Evolutionary conservation across 2,797 vertebrate species (phyloP).

Genomic region (Premnoplex brunnescens): DNA sequence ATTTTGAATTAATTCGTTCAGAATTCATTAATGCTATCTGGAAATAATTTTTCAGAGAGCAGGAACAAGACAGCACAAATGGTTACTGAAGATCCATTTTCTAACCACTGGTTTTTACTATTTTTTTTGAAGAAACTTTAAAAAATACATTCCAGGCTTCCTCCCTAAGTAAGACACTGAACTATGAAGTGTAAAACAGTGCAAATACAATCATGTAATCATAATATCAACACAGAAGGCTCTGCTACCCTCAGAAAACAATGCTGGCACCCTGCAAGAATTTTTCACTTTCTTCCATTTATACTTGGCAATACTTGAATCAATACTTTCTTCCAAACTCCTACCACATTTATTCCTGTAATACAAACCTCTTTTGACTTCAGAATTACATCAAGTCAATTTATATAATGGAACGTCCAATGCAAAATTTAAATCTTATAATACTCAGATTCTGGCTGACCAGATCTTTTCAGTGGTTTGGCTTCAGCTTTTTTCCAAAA

Average conservation of each 20-base stretch:
- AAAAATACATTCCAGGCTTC: conserved; percentile 36
- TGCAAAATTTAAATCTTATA: not conserved
- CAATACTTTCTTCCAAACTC: conserved; percentile 35
- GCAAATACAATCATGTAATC: conserved; percentile 31
- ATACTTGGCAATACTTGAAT: conserved; percentile 12
- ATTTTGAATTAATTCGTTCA: not conserved
- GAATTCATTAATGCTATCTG: not conserved
- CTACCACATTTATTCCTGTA: conserved; percentile 48
- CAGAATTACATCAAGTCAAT: not conserved
- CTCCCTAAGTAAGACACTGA: conserved; percentile 1
- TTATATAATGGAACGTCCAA: conserved; percentile 23
- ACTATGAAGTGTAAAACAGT: not conserved
- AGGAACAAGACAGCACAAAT: not conserved
- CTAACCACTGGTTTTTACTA: not conserved
- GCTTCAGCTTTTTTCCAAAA: not conserved
- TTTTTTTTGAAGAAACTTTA: not conserved
- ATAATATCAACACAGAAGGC: conserved; percentile 11
- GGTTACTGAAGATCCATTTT: not conserved
- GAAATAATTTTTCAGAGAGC: not conserved
- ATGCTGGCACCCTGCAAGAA: not conserved
- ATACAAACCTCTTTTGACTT: conserved; percentile 51
- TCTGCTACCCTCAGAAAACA: conserved; percentile 13
- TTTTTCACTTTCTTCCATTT: conserved; percentile 30
- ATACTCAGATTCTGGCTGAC: not conserved
- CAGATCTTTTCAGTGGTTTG: not conserved